Conservation (phyloP, 2,113 vertebrate genomes). For the Bothrops jararaca region DNA sequence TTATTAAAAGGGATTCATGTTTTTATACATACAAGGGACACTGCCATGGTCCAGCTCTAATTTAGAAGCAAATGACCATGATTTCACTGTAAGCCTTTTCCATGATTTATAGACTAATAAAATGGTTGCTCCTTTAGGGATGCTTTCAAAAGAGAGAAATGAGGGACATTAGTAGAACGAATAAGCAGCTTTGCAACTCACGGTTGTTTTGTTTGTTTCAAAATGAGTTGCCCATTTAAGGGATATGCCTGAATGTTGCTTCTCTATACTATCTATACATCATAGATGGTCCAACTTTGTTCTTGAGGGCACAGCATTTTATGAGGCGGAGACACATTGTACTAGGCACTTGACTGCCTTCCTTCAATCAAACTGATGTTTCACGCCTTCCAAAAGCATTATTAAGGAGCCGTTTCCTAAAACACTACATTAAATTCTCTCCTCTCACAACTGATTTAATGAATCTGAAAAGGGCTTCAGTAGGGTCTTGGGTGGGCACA, state of each 20-base stretch:
- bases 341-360: background rate
- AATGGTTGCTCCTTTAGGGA: slow-evolving; percentile 45
- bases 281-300: background rate
- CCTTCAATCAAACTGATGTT: background rate
- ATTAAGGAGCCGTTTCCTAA: background rate
- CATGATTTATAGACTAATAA: slow-evolving; percentile 65
- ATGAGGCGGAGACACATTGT: background rate
- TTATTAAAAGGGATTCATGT: slow-evolving; percentile 41
- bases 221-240: background rate
- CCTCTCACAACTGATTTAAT: background rate
- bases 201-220: background rate
- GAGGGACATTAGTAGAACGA: slow-evolving; percentile 36
- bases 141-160: slow-evolving; percentile 40
- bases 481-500: background rate
- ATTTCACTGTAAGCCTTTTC: slow-evolving; percentile 54
- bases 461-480: background rate
- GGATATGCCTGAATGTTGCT: background rate
- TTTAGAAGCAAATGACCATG: slow-evolving; percentile 61
- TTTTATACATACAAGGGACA: slow-evolving; percentile 40
- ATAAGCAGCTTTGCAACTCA: slow-evolving; percentile 3
- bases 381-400: background rate
- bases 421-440: background rate
- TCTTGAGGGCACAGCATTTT: no score
- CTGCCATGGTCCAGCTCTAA: slow-evolving; percentile 51
- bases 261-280: background rate